These are phyloP conservation scores for Peucedramus taeniatus DNA, from an alignment of 2,113 vertebrate genomes.

Conservation along the genomic window DNA sequence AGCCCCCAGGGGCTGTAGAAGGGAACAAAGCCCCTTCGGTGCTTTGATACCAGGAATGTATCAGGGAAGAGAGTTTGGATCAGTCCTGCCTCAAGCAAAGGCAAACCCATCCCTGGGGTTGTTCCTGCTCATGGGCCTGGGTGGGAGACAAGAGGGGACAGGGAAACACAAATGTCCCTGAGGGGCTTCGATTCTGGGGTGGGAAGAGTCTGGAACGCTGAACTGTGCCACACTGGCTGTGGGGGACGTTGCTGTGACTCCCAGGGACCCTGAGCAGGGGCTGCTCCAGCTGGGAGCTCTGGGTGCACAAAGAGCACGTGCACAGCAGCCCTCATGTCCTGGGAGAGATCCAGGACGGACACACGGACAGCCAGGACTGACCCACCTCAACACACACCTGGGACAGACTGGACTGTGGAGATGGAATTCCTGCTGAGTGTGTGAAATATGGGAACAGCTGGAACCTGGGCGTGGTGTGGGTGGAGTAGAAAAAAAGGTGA, in stretches of 20 bases:
- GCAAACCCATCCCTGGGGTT: neutral
- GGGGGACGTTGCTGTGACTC: fast-evolving
- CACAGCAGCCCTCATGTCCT: neutral
- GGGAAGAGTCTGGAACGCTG: neutral
- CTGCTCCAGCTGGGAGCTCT: neutral
- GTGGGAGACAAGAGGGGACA: too few relatives aligned
- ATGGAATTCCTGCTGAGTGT: too few relatives aligned
- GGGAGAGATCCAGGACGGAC: neutral
- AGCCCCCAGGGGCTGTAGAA: neutral
- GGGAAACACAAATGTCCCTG: neutral
- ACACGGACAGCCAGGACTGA: neutral
- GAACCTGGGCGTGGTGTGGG: neutral
- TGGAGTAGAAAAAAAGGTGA: too few relatives aligned
- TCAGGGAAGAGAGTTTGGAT: neutral
- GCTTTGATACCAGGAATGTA: fast-evolving
- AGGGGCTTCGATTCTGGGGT: neutral
- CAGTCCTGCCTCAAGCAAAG: neutral
- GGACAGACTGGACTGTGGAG: fast-evolving
- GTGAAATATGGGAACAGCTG: fast-evolving
- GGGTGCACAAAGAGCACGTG: too few relatives aligned
- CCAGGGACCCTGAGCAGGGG: neutral
- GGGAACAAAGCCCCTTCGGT: neutral
- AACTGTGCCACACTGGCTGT: neutral
- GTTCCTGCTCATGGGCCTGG: neutral
- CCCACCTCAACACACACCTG: fast-evolving